These are phyloP conservation scores for Hymenochirus boettgeri DNA, from an alignment of 2,113 vertebrate species.

Conservation along the genomic window DNA sequence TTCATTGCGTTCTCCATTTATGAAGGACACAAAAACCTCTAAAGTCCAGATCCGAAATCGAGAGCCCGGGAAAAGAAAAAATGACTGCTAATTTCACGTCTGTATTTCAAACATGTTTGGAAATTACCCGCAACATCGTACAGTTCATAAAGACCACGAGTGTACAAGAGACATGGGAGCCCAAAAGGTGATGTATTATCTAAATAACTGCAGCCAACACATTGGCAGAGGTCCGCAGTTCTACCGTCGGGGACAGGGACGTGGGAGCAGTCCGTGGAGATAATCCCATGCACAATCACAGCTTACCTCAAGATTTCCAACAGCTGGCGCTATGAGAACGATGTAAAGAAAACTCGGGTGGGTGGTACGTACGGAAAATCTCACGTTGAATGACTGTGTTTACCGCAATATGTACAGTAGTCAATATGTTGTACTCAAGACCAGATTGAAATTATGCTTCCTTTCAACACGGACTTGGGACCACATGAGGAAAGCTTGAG, in stretches of 20 bases:
- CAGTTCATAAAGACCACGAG: conserved; percentile 69
- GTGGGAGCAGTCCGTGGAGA: conserved; percentile 62
- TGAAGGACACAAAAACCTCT: conserved; percentile 17
- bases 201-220: conserved; percentile 62
- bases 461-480: not conserved
- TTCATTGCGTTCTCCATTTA: conserved; percentile 37
- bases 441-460: conserved; percentile 29
- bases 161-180: conserved; percentile 73
- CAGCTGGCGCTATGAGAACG: conserved; percentile 46
- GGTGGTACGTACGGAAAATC: conserved; percentile 58
- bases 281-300: conserved; percentile 68
- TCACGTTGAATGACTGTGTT: conserved; percentile 57
- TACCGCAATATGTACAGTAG: conserved; percentile 58
- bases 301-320: conserved; percentile 56
- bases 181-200: conserved; percentile 68
- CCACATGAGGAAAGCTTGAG: not conserved
- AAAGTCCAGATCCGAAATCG: conserved; percentile 58
- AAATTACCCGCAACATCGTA: conserved; percentile 66
- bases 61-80: no score
- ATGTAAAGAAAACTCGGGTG: conserved; percentile 49
- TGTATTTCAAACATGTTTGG: conserved; percentile 71
- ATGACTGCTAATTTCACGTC: conserved; percentile 60
- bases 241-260: conserved; percentile 60
- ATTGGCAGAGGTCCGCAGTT: conserved; percentile 59
- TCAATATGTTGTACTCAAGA: conserved; percentile 47